Percentiles rank a stretch among this genome's conserved stretches.
phyloP scores from a whole-genome alignment of 2,888 invertebrate genomes.

The Cloeon dipterum region DNA sequence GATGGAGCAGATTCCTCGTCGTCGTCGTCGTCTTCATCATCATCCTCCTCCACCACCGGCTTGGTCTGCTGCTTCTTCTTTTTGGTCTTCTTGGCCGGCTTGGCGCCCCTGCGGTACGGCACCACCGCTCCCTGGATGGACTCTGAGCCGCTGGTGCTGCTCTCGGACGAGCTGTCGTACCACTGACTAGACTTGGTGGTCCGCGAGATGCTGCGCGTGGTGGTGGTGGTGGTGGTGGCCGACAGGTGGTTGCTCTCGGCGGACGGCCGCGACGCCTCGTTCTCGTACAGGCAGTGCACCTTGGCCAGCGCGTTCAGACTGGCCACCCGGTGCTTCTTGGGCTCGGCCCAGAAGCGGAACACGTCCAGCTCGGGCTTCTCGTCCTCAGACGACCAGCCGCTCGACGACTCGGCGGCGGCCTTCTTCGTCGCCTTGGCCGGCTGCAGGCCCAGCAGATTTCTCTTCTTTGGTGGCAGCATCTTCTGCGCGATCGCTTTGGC shows the following conservation, averaged over 20 bases:
- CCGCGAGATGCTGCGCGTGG: no score
- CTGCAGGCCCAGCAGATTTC: neutral
- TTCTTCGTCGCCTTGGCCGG: conserved; percentile 1
- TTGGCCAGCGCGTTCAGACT: conserved; percentile 74
- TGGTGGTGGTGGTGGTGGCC: conserved; percentile 2
- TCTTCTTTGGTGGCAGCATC: conserved; percentile 6
- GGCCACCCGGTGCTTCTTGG: conserved; percentile 66
- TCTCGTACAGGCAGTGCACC: conserved; percentile 77
- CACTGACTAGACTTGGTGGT: no score
- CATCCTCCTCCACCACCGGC: no score
- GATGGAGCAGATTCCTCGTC: conserved; percentile 6
- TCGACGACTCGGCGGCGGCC: neutral
- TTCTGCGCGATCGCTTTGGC: conserved; percentile 11
- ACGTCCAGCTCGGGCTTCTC: conserved; percentile 22
- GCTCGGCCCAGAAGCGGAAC: conserved; percentile 48
- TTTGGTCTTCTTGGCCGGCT: conserved; percentile 1
- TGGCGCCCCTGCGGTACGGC: conserved; percentile 3
- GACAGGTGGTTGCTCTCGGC: conserved; percentile 7
- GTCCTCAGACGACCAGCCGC: neutral
- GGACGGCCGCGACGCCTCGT: conserved; percentile 36
- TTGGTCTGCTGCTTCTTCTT: conserved; percentile 8
- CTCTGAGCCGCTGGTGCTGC: conserved; percentile 2
- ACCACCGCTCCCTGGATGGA: conserved; percentile 3
- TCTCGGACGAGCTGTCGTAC: conserved; percentile 6
- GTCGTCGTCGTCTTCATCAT: conserved; percentile 9